Conservation (phyloP, 2,113 vertebrate genomes). For the Shinisaurus crocodilurus region DNA sequence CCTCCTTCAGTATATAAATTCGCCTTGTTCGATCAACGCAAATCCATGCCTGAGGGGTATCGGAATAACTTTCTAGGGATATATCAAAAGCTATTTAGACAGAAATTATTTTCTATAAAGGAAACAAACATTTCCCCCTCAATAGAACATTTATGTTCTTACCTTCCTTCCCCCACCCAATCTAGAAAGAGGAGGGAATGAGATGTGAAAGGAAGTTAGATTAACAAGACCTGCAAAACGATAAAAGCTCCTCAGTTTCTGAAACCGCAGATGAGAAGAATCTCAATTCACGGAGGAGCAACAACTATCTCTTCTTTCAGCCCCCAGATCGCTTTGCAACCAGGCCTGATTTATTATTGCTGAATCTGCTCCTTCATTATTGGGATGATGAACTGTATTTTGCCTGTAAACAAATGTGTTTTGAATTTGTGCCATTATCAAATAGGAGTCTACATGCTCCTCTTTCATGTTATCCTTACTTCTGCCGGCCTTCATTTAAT, state of each 20-base stretch:
- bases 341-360: constrained; percentile 1
- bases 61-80: constrained; percentile 35
- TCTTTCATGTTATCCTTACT: neutral
- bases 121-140: constrained; percentile 20
- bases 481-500: neutral
- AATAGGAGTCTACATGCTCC: neutral
- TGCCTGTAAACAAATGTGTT: constrained; percentile 18
- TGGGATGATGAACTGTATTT: neutral
- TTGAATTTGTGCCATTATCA: constrained; percentile 2
- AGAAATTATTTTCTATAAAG: constrained; percentile 17
- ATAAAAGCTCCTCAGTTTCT: constrained; percentile 2
- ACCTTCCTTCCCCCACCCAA: neutral
- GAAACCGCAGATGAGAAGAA: neutral
- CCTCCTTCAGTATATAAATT: constrained; percentile 7
- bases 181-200: neutral
- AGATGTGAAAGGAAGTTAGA: constrained; percentile 43
- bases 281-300: neutral
- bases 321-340: neutral
- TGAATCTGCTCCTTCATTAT: neutral
- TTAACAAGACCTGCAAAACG: constrained; percentile 34
- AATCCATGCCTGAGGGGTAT: neutral
- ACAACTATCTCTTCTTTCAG: neutral
- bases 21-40: constrained; percentile 20
- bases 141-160: constrained; percentile 36
- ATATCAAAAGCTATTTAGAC: constrained; percentile 7